phyloP scores from a whole-genome alignment of 92 coral and sea anemone genomes.

The Heteractis magnifica region DNA sequence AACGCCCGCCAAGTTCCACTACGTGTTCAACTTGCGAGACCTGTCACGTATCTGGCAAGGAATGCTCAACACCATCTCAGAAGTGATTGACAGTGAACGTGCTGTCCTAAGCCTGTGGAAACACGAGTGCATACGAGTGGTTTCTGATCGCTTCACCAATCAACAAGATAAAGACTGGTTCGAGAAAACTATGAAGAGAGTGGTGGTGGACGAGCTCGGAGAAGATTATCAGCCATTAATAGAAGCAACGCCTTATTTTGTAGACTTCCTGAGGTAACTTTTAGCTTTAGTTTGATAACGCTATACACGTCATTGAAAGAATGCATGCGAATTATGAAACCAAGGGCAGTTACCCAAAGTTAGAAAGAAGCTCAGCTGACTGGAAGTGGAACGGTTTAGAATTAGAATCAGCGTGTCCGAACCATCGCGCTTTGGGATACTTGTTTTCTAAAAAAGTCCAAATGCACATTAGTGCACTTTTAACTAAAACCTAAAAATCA shows the following conservation, averaged over 20 bases:
- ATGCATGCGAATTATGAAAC: too few relatives aligned
- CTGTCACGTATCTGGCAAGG: constrained; percentile 99
- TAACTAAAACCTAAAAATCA: neutral
- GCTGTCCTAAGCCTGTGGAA: constrained; percentile 82
- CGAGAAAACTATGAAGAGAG: constrained; percentile 92
- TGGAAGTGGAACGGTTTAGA: too few relatives aligned
- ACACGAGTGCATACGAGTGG: constrained; percentile 93
- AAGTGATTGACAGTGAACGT: constrained; percentile 62
- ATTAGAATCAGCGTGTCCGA: too few relatives aligned
- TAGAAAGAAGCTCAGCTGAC: too few relatives aligned
- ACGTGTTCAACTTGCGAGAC: constrained; percentile 98
- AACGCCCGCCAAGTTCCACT: constrained; percentile 97
- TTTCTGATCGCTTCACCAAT: constrained; percentile 89
- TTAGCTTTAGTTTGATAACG: neutral
- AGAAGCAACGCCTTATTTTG: constrained; percentile 75
- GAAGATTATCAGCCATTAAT: constrained; percentile 72
- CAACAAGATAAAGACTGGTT: constrained; percentile 95
- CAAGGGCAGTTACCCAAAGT: too few relatives aligned
- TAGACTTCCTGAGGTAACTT: constrained; percentile 82
- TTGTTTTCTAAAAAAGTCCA: too few relatives aligned
- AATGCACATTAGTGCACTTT: neutral
- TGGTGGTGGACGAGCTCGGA: constrained; percentile 86
- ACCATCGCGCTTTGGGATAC: too few relatives aligned
- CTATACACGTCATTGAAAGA: too few relatives aligned
- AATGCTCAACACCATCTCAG: constrained; percentile 80